Percentiles rank a stretch among this genome's conserved stretches.
Conservation (phyloP, 2,888 invertebrate genomes). For the Odontocerum albicorne region DNA sequence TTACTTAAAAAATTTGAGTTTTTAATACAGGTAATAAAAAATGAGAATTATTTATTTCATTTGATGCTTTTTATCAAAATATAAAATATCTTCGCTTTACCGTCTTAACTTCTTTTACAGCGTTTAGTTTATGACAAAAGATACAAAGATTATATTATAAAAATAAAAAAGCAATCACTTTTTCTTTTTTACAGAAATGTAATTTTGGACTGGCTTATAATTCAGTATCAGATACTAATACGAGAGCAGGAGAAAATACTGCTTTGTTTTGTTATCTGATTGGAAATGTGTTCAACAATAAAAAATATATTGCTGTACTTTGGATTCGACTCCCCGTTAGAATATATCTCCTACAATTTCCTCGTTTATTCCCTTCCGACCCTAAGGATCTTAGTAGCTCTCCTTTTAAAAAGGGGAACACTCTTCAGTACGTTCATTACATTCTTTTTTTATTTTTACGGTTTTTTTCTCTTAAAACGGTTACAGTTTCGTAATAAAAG, state of each 20-base stretch:
- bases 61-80: not conserved
- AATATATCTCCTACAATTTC: not conserved
- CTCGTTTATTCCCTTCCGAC: not conserved
- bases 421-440: not conserved
- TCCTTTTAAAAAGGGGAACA: not conserved
- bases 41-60: too few species aligned
- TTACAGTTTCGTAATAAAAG: too few species aligned
- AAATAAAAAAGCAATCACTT: not conserved
- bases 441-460: not conserved
- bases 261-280: not conserved
- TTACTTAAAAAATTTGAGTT: too few species aligned
- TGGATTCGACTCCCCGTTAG: not conserved
- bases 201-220: not conserved
- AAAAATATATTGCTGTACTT: not conserved
- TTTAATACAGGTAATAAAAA: too few species aligned
- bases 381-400: not conserved
- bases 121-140: not conserved
- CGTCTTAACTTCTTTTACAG: not conserved
- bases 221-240: conserved; percentile 3
- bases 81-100: not conserved
- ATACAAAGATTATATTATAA: not conserved
- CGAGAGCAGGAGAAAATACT: not conserved
- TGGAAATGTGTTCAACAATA: not conserved
- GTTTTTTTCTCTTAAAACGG: too few species aligned
- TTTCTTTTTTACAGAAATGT: not conserved